phyloP scores from a whole-genome alignment of 2,113 vertebrate species.

The Chaetorhynchus papuensis region DNA sequence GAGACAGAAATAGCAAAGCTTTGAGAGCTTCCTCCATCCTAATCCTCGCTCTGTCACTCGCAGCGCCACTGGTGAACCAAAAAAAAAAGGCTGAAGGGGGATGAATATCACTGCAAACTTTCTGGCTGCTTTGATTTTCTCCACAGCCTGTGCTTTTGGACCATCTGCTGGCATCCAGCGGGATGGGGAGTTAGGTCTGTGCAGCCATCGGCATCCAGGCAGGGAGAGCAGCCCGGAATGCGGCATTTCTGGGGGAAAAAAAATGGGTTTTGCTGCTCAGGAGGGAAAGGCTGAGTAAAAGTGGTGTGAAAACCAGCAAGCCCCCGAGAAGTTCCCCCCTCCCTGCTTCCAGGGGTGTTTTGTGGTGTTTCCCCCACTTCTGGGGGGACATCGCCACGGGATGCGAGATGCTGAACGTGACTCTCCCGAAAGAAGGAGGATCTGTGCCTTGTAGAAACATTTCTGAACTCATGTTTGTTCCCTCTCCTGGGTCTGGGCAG shows the following conservation, averaged over 20 bases:
- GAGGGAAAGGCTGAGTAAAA: neutral
- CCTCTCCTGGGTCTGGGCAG: constrained; percentile 54
- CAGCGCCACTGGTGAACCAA: neutral
- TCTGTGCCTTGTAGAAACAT: neutral
- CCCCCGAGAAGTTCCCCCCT: no score
- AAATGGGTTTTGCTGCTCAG: neutral
- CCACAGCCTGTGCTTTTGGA: neutral
- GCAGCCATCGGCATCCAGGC: neutral
- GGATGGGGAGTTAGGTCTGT: neutral
- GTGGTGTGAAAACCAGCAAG: fast-evolving
- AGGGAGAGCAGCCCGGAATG: neutral
- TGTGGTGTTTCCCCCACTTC: neutral
- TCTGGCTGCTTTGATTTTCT: neutral
- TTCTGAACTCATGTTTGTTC: constrained; percentile 27
- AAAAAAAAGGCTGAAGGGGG: neutral
- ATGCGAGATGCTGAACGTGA: neutral
- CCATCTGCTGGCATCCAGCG: neutral
- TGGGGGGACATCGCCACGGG: fast-evolving
- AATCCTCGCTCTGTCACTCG: no score
- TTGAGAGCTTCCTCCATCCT: neutral
- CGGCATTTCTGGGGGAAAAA: fast-evolving
- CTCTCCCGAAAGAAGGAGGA: neutral
- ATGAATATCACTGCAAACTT: neutral
- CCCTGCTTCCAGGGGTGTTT: neutral
- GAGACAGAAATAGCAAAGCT: neutral